phyloP scores from a whole-genome alignment of 2,797 vertebrate species.

The Emydoidea blandingii region DNA sequence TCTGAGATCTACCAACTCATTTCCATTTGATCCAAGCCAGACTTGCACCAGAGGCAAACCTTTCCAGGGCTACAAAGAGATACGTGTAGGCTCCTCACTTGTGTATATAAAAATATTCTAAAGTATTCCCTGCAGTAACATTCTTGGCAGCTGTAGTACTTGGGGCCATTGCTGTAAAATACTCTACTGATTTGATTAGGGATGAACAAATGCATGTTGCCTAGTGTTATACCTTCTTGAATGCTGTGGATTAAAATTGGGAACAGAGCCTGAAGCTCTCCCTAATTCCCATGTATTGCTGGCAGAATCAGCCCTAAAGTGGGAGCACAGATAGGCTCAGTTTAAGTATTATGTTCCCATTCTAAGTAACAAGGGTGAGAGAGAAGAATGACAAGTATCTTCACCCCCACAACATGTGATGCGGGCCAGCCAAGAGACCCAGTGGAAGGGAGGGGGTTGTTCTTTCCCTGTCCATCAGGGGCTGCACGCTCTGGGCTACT shows the following conservation, averaged over 20 bases:
- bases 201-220: conserved; percentile 26
- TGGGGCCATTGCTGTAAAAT: background rate
- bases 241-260: background rate
- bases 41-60: background rate
- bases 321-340: background rate
- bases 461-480: background rate
- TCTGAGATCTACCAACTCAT: background rate
- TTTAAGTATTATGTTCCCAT: too few species aligned
- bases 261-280: background rate
- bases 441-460: background rate
- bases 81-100: too few species aligned
- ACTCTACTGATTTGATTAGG: background rate
- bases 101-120: too few species aligned
- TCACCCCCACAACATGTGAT: background rate
- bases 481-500: background rate
- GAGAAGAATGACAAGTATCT: background rate
- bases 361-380: background rate
- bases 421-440: background rate
- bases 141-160: background rate
- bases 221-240: background rate
- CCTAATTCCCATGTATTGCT: background rate
- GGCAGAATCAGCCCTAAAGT: background rate
- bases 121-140: accelerated
- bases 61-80: accelerated
- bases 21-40: accelerated